Evolutionary conservation across 2,888 invertebrate species (phyloP), one percentile per base, ranked within the genome.

Genomic region (Serrognathus titanus): DNA sequence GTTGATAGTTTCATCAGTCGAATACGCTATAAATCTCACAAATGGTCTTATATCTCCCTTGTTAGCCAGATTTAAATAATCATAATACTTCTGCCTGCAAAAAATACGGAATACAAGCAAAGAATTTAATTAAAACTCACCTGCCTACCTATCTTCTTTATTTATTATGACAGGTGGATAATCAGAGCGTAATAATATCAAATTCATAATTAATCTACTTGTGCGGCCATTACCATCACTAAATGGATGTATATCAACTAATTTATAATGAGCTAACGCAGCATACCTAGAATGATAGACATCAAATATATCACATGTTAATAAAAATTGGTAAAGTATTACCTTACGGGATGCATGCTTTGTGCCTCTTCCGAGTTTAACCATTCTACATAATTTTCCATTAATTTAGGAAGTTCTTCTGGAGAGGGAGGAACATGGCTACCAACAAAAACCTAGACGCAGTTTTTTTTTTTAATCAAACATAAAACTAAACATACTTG

Each of bases 171-270:
- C 94, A 0, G 97, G 97, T 0, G 97, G 97, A 79, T 92, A 98
- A 0, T 97, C 97, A 1, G 93, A 92, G 76, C 90, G 91, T 91
- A 98, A 92, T 36, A 98, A 83, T 61, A 98, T 86, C 66, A 96
- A 85, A 78, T 98, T 98, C 97, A 98, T 97, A 1, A 98, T 83
- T 20, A 98, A 82, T 31, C 98, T 84, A 10, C 96, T 94, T 0
- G 97, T 97, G 70, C 98, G 85, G 0, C 97, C 98, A 72, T 98
- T 98, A 48, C 98, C 97, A 77, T 98, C 97, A 2, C 90, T 85
- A 79, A 98, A 98, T 0, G 98, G 98, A 80, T 98, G 98, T 65
- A 98, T 96, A 73, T 92, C 92, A 0, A 98, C 98, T 45, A 98
- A 77, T 79, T 96, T 96, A 78, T 97, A 98, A 79, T 98, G 98